These are phyloP conservation scores for Leiothrix lutea DNA, from an alignment of 2,113 vertebrate genomes.

Conservation along the genomic window DNA sequence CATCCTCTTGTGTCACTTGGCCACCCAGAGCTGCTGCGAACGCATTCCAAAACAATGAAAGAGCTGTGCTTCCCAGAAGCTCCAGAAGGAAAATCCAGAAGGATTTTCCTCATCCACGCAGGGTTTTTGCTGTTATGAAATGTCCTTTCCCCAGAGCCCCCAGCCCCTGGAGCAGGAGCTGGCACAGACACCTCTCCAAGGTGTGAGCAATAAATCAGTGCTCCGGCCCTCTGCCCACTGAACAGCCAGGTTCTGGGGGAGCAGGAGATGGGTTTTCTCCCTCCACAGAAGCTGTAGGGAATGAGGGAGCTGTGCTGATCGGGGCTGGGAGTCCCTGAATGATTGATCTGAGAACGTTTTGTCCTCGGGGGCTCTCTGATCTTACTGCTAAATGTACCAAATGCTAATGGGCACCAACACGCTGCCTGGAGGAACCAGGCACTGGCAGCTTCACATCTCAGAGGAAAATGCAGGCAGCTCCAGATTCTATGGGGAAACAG, in stretches of 20 bases:
- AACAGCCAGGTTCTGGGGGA: neutral
- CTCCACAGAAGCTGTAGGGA: neutral
- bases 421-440: neutral
- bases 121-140: too few relatives aligned
- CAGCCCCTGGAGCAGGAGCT: neutral
- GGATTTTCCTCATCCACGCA: too few relatives aligned
- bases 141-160: too few relatives aligned
- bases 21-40: neutral
- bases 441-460: neutral
- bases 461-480: neutral
- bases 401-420: neutral
- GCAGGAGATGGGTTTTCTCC: neutral
- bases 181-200: neutral
- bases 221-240: neutral
- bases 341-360: neutral
- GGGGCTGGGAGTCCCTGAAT: neutral
- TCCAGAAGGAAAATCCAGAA: too few relatives aligned
- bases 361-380: neutral
- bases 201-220: neutral
- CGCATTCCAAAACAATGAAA: neutral
- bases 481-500: neutral
- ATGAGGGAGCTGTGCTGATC: neutral
- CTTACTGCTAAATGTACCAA: neutral
- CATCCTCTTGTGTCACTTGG: neutral
- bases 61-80: neutral